These are phyloP conservation scores for Biston betularia DNA, from an alignment of 2,888 invertebrate species.

Conservation along the genomic window DNA sequence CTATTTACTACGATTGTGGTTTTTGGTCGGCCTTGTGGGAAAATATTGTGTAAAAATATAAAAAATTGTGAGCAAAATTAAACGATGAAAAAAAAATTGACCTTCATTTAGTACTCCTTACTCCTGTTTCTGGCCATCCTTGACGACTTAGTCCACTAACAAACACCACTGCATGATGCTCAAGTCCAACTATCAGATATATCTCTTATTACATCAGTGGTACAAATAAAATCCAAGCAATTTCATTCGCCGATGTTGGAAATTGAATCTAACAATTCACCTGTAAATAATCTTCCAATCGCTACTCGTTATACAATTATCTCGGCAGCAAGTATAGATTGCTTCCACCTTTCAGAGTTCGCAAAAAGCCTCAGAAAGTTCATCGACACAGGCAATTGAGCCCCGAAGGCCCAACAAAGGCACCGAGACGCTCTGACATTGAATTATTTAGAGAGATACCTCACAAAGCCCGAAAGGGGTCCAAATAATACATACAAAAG, in stretches of 20 bases:
- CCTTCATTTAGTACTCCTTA: too few species aligned
- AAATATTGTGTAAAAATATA: neutral
- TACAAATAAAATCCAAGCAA: too few species aligned
- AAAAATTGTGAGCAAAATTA: too few species aligned
- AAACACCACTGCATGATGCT: too few species aligned
- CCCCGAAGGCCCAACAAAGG: slow-evolving; percentile 28
- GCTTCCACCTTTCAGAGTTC: slow-evolving; percentile 8
- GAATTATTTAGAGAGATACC: slow-evolving; percentile 58
- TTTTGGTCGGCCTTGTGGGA: neutral
- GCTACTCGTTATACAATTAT: neutral
- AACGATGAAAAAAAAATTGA: too few species aligned
- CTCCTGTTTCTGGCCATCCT: too few species aligned
- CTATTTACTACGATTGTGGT: slow-evolving; percentile 8
- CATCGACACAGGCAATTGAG: slow-evolving; percentile 24
- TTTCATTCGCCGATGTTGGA: too few species aligned
- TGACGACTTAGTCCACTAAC: too few species aligned
- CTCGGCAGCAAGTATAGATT: slow-evolving; percentile 5
- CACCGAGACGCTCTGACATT: slow-evolving; percentile 50
- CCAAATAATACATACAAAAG: slow-evolving; percentile 39
- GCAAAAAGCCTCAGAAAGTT: slow-evolving; percentile 25
- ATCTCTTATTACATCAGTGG: too few species aligned
- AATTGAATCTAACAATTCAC: neutral
- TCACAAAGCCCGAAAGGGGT: slow-evolving; percentile 47
- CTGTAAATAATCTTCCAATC: neutral
- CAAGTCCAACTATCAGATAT: too few species aligned